Evolutionary conservation across 1,140 invertebrate genomes (phyloP).

Genomic region (Ceratina japonica): DNA sequence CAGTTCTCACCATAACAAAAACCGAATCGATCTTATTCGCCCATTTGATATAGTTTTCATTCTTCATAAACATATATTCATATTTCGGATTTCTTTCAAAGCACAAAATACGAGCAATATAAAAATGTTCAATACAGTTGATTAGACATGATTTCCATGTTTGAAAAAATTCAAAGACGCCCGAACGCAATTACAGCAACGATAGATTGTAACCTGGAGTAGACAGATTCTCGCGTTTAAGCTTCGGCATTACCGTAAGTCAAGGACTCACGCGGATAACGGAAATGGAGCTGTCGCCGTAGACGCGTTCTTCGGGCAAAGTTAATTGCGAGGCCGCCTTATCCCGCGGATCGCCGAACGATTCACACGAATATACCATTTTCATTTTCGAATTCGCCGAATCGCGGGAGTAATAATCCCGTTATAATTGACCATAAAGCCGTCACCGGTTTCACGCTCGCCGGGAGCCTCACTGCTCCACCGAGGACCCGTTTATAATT

Average conservation of each 20-base stretch:
- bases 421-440: conserved; percentile 28
- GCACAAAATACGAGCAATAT: not conserved
- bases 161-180: not conserved
- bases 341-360: conserved; percentile 44
- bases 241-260: conserved; percentile 52
- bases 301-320: conserved; percentile 28
- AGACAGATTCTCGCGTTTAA: conserved; percentile 48
- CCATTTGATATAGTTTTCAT: not conserved
- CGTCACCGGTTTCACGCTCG: not conserved
- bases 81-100: not conserved
- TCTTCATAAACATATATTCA: too few species aligned
- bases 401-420: conserved; percentile 12
- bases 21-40: too few species aligned
- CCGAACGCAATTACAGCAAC: conserved; percentile 26
- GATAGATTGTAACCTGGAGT: conserved; percentile 32
- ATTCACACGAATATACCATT: conserved; percentile 22
- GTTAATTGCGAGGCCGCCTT: conserved; percentile 31
- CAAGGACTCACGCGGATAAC: conserved; percentile 51
- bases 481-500: conserved; percentile 9
- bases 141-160: not conserved
- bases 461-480: not conserved
- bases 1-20: too few species aligned
- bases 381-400: conserved; percentile 12
- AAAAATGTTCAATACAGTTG: not conserved
- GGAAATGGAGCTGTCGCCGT: conserved; percentile 51